Evolutionary conservation across 2,113 vertebrate species (phyloP), one percentile per base, ranked within the genome.

Genomic region (Scomber japonicus): DNA sequence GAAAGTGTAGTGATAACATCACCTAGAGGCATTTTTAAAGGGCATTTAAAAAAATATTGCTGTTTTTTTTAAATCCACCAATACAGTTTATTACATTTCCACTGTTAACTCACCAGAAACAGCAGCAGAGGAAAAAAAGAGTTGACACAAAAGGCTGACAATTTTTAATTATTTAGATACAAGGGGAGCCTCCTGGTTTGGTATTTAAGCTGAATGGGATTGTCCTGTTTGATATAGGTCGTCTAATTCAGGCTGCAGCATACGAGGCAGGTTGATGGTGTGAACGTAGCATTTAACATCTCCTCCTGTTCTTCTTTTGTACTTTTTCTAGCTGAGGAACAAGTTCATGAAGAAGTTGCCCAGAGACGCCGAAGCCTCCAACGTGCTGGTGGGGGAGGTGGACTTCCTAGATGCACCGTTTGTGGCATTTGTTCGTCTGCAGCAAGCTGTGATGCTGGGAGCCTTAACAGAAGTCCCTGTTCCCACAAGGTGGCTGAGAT

Each of bases 321-420:
- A 3, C 65, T 44, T 24, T 62, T 67, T 49, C 75, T 21, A 99
- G 98, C 92, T 99, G 87, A 99, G 96, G 95, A 99, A 99, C 83
- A 99, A 99, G 86, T 99, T 99, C 91, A 99, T 99, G 97, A 99
- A 99, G 94, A 99, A 99, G 44, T 86, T 99, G 87, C 98, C 98
- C 5, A 97, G 97, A 69, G 98, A 99, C 1, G 98, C 98, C 0
- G 98, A 99, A 91, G 98, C 98, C 74, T 99, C 98, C 90, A 99
- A 99, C 0, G 97, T 99, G 65, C 95, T 99, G 74, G 98, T 99
- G 0, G 98, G 98, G 68, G 98, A 99, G 88, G 98, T 99, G 0
- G 97, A 99, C 86, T 99, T 99, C 93, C 92, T 99, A 91, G 97
- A 99, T 50, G 51, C 85, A 0, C 98, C 98, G 0, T 99, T 99